These are phyloP conservation scores for Oscheius sp. DNA, from an alignment of 2,888 invertebrate genomes.

Conservation along the genomic window DNA sequence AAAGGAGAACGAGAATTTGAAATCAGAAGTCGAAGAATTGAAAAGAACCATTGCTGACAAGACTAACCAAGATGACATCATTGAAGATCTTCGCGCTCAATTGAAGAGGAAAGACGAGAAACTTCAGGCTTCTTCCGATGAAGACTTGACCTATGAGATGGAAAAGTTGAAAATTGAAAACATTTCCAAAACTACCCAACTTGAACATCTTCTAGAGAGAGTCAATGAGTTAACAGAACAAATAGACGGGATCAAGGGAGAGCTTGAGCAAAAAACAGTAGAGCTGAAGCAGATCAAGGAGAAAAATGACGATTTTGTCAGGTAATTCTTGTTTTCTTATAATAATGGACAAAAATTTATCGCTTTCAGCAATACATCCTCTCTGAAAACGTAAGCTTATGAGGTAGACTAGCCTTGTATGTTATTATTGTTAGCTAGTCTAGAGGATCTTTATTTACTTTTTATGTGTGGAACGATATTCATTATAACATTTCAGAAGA, in stretches of 20 bases:
- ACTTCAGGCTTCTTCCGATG: background rate
- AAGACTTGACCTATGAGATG: slow-evolving; percentile 24
- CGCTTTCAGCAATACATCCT: slow-evolving; percentile 20
- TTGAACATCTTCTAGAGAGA: slow-evolving; percentile 45
- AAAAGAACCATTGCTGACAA: slow-evolving; percentile 33
- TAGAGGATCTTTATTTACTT: background rate
- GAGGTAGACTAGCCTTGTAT: background rate
- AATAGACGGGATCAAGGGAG: slow-evolving; percentile 47
- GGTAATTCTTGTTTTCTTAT: slow-evolving; percentile 23
- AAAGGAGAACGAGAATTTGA: slow-evolving; percentile 5
- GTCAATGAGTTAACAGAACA: slow-evolving; percentile 51
- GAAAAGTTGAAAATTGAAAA: slow-evolving; percentile 20
- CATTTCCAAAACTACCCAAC: slow-evolving; percentile 35
- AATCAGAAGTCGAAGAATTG: slow-evolving; percentile 65
- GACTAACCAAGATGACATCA: background rate
- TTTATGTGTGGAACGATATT: background rate
- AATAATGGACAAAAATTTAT: background rate
- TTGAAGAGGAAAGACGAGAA: background rate
- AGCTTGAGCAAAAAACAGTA: slow-evolving; percentile 56
- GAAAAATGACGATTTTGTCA: slow-evolving; percentile 53
- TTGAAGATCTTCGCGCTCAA: slow-evolving; percentile 25
- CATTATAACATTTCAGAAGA: background rate
- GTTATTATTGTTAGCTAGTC: background rate
- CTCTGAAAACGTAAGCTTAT: slow-evolving; percentile 17
- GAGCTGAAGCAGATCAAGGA: slow-evolving; percentile 54